Evolutionary conservation across 2,888 invertebrate species (phyloP).

Genomic region (Dione juno): DNA sequence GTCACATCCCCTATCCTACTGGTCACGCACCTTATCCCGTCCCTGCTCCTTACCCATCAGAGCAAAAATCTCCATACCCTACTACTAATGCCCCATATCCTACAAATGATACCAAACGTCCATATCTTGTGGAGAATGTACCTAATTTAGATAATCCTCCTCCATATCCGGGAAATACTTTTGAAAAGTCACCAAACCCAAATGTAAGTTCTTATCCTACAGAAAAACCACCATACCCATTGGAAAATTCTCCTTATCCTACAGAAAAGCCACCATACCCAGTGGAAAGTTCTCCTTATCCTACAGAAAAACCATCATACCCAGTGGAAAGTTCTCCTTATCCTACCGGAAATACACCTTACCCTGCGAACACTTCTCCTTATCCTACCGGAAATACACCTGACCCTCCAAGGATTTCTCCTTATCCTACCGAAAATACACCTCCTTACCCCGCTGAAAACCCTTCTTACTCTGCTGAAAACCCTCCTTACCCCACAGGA

Average conservation of each 20-base stretch:
- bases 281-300: constrained; percentile 34
- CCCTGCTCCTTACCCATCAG: constrained; percentile 17
- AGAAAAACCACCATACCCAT: constrained; percentile 42
- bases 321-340: constrained; percentile 30
- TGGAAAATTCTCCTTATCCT: constrained; percentile 41
- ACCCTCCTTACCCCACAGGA: constrained; percentile 23
- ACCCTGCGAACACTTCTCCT: constrained; percentile 39
- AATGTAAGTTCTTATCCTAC: constrained; percentile 25
- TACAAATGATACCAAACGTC: constrained; percentile 31
- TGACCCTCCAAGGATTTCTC: constrained; percentile 50
- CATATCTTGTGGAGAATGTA: constrained; percentile 35
- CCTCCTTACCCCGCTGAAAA: constrained; percentile 28
- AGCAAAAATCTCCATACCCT: not conserved
- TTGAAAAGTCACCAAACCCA: constrained; percentile 36
- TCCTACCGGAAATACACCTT: constrained; percentile 23
- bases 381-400: constrained; percentile 45
- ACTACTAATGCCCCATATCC: constrained; percentile 34
- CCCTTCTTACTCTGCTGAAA: constrained; percentile 27
- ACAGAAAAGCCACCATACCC: constrained; percentile 30
- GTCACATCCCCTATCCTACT: constrained; percentile 39
- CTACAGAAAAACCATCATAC: constrained; percentile 33
- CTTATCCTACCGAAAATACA: constrained; percentile 10
- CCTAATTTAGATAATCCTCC: constrained; percentile 30
- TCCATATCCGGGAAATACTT: constrained; percentile 37
- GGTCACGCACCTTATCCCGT: constrained; percentile 29